Percentiles rank a stretch among this genome's conserved stretches.
Evolutionary conservation across 1,140 invertebrate genomes (phyloP).

Genomic region (Anastrepha obliqua): DNA sequence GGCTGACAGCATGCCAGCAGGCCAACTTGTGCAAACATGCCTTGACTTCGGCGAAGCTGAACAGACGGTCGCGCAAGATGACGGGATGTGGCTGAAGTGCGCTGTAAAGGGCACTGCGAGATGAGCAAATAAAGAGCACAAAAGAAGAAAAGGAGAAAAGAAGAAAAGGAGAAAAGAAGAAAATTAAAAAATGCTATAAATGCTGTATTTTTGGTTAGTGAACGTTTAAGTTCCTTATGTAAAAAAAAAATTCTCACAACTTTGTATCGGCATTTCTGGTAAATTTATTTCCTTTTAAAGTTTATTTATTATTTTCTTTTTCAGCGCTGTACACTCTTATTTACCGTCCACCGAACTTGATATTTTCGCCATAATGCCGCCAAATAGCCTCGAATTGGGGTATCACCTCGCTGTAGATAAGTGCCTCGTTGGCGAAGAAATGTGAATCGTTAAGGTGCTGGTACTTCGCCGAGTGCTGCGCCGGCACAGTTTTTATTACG

Average conservation of each 20-base stretch:
- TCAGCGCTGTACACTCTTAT: not conserved
- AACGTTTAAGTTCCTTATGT: not conserved
- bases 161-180: too few species aligned
- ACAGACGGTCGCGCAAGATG: conserved; percentile 58
- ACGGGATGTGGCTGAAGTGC: conserved; percentile 57
- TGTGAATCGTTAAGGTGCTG: not conserved
- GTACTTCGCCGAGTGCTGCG: not conserved
- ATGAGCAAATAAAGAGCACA: not conserved
- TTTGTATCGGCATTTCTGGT: too few species aligned
- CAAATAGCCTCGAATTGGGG: not conserved
- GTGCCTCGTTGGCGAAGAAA: not conserved
- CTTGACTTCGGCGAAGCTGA: conserved; percentile 56
- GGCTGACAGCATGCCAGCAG: conserved; percentile 67
- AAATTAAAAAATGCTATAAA: not conserved
- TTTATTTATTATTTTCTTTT: not conserved
- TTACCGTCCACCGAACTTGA: conserved; percentile 11
- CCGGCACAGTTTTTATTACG: not conserved
- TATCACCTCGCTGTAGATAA: conserved; percentile 17
- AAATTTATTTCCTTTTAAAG: too few species aligned
- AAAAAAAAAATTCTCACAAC: too few species aligned
- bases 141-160: not conserved
- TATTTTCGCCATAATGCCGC: not conserved
- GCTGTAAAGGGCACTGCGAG: not conserved
- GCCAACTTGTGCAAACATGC: conserved; percentile 60
- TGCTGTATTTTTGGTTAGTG: not conserved